phyloP scores from a whole-genome alignment of 2,113 vertebrate species.

The Mirza zaza region DNA sequence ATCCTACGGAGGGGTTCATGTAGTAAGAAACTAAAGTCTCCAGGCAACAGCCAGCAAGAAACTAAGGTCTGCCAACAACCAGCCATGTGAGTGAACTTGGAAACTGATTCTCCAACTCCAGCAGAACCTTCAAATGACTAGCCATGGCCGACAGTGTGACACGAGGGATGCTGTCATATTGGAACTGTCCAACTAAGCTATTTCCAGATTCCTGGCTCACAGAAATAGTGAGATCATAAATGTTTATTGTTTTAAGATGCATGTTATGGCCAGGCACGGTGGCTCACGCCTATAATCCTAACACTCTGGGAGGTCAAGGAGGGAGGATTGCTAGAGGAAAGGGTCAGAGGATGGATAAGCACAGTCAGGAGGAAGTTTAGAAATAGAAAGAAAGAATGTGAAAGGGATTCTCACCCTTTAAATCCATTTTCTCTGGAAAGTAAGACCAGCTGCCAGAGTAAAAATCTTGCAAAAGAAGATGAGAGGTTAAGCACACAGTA shows the following conservation, averaged over 20 bases:
- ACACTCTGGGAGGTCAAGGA: too few species aligned
- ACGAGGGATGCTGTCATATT: background rate
- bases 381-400: background rate
- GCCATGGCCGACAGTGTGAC: too few species aligned
- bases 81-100: background rate
- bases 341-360: background rate
- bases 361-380: background rate
- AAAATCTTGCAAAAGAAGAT: background rate
- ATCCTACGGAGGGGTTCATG: background rate
- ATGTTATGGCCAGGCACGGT: too few species aligned
- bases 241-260: background rate
- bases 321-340: background rate
- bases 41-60: background rate
- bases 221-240: background rate
- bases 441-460: background rate
- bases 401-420: background rate
- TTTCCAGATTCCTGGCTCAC: background rate
- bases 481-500: background rate
- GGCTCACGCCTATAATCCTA: too few species aligned
- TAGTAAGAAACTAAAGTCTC: background rate
- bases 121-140: background rate
- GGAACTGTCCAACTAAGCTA: background rate
- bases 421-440: background rate
- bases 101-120: background rate
- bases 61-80: background rate